Base-by-base conservation (phyloP, 2,797 vertebrate species). In the Lophius americanus region DNA sequence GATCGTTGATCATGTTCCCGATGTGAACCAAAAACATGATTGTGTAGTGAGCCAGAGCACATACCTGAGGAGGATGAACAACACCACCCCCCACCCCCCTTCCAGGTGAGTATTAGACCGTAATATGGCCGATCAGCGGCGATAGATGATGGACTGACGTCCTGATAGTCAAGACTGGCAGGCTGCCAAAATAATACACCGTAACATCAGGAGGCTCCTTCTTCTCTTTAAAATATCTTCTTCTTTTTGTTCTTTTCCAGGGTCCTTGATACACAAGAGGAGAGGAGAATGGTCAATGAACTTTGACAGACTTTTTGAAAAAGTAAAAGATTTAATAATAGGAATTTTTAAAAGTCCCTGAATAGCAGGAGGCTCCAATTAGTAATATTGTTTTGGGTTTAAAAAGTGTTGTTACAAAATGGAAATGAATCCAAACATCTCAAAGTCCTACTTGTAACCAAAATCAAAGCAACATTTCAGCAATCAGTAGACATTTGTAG, bases 171-270 rank as follows among this genome's bases (percentile, higher is more conserved):
- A 92, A 92, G 93, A 93, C 92, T 94, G 94, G 94, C 87, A 89
- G 90, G 92, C 92, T 95, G 95, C 95, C 93, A 95, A 94, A 90
- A 93, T 93, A 93, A 90, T 93, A 95, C 77, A 88, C 74, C 63
- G 73, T 63, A 70, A 72, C 43, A 82, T 90, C 86, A 89, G 91
- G 93, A 92, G 60, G 60, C 47, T 93, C 89, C 84, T 76, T 67
- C 78, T 84, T 81, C 84, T 76, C 67, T 92, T 96, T 96, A 98
- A 91, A 98, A 98, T 88, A 97, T 98, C 93, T 97, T 97, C 95
- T 98, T 98, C 94, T 98, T 98, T 92, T 98, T 98, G 92, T 97
- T 97, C 93, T 98, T 98, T 94, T 98, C 97, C 95, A 98, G 94
- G 89, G 97, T 98, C 92, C 96, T 98, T 82, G 52, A 53, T 46